phyloP scores from a whole-genome alignment of 2,113 vertebrate species.

The Coreoperca whiteheadi region DNA sequence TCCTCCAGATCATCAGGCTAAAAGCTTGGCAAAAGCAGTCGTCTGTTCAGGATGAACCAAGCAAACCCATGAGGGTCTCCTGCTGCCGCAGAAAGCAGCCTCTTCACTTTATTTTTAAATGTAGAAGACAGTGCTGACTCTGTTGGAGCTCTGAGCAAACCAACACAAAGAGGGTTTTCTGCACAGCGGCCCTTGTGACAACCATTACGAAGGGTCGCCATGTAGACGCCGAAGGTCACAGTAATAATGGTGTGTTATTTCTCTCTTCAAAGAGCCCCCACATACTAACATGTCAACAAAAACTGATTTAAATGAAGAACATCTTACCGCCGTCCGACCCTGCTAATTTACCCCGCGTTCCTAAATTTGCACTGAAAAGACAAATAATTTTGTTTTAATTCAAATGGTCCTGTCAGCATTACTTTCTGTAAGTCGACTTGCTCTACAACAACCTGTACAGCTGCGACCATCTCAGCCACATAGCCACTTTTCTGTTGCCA shows the following conservation, averaged over 20 bases:
- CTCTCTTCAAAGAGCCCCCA: slow-evolving; percentile 28
- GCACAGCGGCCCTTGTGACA: slow-evolving; percentile 15
- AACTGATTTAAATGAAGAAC: slow-evolving; percentile 23
- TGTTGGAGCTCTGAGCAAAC: slow-evolving; percentile 7
- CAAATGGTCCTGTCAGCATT: not conserved
- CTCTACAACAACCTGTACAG: not conserved
- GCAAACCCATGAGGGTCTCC: not conserved
- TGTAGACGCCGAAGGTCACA: slow-evolving; percentile 24
- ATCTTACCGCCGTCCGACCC: not conserved
- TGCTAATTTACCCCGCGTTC: not conserved
- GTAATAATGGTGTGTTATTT: slow-evolving; percentile 30
- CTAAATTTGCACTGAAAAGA: not conserved
- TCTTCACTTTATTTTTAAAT: not conserved
- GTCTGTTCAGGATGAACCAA: not conserved
- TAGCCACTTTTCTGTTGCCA: not conserved
- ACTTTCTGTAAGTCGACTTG: not conserved
- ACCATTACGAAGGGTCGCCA: slow-evolving; percentile 23
- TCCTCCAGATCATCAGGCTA: not conserved
- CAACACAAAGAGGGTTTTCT: slow-evolving; percentile 36
- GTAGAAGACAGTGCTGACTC: not conserved
- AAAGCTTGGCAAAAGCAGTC: not conserved
- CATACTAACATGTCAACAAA: slow-evolving; percentile 40
- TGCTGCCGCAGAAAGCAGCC: not conserved
- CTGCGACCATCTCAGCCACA: slow-evolving; percentile 1
- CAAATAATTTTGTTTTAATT: not conserved